phyloP scores from a whole-genome alignment of 2,888 invertebrate species.

The Drosophila melanosoma region DNA sequence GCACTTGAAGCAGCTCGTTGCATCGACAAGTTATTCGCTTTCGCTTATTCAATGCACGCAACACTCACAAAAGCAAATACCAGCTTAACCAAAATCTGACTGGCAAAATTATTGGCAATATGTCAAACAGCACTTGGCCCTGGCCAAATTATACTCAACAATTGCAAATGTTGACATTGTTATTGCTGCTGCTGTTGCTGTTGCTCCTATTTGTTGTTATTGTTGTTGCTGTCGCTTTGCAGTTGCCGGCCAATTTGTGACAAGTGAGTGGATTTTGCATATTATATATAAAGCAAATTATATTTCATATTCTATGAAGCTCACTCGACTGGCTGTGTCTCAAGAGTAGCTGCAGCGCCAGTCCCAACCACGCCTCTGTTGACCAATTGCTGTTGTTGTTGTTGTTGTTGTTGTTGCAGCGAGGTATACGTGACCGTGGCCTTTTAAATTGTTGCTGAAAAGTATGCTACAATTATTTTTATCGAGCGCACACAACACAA shows the following conservation, averaged over 20 bases:
- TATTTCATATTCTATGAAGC: constrained; percentile 68
- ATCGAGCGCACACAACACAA: constrained; percentile 57
- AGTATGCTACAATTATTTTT: constrained; percentile 79
- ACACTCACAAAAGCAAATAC: constrained; percentile 49
- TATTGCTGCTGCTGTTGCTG: constrained; percentile 6
- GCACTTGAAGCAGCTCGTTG: constrained; percentile 3
- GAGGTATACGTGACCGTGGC: constrained; percentile 68
- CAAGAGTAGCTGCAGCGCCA: constrained; percentile 59
- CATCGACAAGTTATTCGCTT: constrained; percentile 12
- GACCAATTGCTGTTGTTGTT: constrained; percentile 12
- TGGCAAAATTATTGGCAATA: constrained; percentile 50
- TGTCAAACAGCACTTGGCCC: constrained; percentile 34
- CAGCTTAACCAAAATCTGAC: constrained; percentile 46
- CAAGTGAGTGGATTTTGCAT: constrained; percentile 68
- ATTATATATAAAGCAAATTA: constrained; percentile 68
- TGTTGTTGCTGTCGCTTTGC: constrained; percentile 4
- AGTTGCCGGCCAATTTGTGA: constrained; percentile 69
- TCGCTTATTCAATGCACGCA: constrained; percentile 62
- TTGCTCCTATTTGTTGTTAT: not conserved
- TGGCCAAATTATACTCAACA: constrained; percentile 52
- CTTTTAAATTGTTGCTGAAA: constrained; percentile 62
- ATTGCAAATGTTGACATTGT: constrained; percentile 37
- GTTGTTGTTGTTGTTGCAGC: constrained; percentile 4
- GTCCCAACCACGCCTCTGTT: constrained; percentile 23
- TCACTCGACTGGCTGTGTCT: constrained; percentile 59